Conservation (phyloP, 1,140 invertebrate species). For the Nephila pilipes region DNA sequence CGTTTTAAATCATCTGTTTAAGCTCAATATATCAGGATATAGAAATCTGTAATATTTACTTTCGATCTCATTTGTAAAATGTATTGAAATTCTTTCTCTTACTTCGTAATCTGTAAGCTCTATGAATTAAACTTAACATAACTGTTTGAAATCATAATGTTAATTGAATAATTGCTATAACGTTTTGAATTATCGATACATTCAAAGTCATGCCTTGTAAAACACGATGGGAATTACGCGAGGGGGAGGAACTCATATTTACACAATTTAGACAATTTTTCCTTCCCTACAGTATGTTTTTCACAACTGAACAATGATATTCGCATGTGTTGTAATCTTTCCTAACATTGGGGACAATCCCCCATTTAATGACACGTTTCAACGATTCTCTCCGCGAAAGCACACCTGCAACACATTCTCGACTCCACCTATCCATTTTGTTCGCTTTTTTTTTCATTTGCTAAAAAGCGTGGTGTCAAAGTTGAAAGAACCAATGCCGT, state of each 20-base stretch:
- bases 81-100: too few relatives aligned
- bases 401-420: conserved; percentile 24
- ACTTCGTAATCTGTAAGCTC: too few relatives aligned
- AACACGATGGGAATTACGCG: neutral
- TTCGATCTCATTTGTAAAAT: too few relatives aligned
- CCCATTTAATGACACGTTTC: conserved; percentile 33
- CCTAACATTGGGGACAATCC: conserved; percentile 22
- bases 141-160: too few relatives aligned
- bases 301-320: neutral
- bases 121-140: too few relatives aligned
- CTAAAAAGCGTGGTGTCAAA: neutral
- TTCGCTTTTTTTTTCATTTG: neutral
- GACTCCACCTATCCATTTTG: conserved; percentile 16
- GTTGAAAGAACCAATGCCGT: conserved; percentile 28
- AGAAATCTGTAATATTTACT: too few relatives aligned
- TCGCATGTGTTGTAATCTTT: neutral
- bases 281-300: neutral
- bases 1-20: too few relatives aligned
- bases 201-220: too few relatives aligned
- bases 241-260: neutral
- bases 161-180: too few relatives aligned
- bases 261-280: neutral
- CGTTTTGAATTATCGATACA: too few relatives aligned
- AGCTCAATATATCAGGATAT: too few relatives aligned
- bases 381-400: conserved; percentile 20